Base-by-base conservation (phyloP, 1,140 invertebrate genomes). In the Camponotus pennsylvanicus region DNA sequence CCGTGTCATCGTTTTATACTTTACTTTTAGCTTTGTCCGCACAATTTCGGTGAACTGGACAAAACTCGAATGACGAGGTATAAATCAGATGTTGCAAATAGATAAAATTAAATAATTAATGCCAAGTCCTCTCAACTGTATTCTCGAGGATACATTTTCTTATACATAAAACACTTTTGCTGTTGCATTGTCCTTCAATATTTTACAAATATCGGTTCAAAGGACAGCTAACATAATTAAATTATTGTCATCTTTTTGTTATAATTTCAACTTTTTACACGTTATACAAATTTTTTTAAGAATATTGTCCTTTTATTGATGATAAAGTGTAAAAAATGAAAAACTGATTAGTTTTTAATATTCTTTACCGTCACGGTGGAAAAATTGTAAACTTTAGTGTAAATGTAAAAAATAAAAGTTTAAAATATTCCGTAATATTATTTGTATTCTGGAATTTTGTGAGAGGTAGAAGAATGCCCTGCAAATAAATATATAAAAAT, bases 61-160 rank as follows among this genome's bases (percentile, higher is more conserved):
- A 57, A 75, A 49, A 83, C 79, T 63, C 69, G 55, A 83, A 59
- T 73, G 79, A 83, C 69, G 79, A 75, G 69, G 13, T 63, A 75
- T 75, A 75, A 75, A 83, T 75, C 40, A 40, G 8, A n/a, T 9
- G 27, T 37, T 21, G 40, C 11, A 55, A 75, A 32, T n/a, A 40
- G 37, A 59, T 3, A 5, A 52, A 52, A 52, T 52, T 52, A 8
- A 40, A 9, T 75, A 57, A 73, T 73, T 71, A 73, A 37, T 42
- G 27, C n/a, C 45, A 18, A 34, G 27, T 69, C 27, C 52, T 59
- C 32, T 52, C 37, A 34, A 70, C 7, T 13, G 13, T 49, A 18
- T 45, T 8, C 40, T 82, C 52, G 45, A 63, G 42, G 6, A 37
- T 32, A n/a, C 42, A 40, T 40, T 45, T 45, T 15, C 45, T 49